Conservation (phyloP, 2,888 invertebrate genomes). For the Spisula solida region DNA sequence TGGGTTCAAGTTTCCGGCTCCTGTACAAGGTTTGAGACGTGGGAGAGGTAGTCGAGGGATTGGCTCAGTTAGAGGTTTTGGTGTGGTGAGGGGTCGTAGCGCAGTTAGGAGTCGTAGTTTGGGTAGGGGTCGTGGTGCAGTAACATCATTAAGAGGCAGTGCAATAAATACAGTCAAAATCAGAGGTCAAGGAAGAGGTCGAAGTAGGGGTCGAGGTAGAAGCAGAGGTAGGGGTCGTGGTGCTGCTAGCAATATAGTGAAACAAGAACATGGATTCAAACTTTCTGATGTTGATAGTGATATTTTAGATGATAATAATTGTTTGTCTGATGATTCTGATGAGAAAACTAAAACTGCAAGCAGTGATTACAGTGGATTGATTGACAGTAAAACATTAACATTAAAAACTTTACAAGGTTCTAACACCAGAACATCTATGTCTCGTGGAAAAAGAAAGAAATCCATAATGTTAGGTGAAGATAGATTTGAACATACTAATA, state of each 20-base stretch:
- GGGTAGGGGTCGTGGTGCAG: neutral
- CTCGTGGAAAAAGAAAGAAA: slow-evolving; percentile 5
- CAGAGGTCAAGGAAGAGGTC: slow-evolving; percentile 23
- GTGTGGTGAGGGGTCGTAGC: neutral
- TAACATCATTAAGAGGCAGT: too few species aligned
- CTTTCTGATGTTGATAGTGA: neutral
- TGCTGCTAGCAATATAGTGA: neutral
- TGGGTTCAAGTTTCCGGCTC: neutral
- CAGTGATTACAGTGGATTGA: neutral
- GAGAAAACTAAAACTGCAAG: neutral
- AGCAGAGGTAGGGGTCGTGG: neutral
- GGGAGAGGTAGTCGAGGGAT: neutral
- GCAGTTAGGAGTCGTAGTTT: too few species aligned
- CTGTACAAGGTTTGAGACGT: neutral
- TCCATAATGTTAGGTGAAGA: neutral
- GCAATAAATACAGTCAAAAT: neutral
- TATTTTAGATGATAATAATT: neutral
- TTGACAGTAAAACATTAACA: neutral
- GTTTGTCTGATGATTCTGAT: neutral
- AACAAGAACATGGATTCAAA: neutral
- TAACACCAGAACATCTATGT: slow-evolving; percentile 14
- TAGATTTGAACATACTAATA: neutral
- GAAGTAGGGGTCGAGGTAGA: neutral
- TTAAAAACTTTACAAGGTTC: neutral
- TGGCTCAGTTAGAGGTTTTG: neutral